A percentile compares a stretch with the other conserved stretches of the same genome.
phyloP scores from a whole-genome alignment of 2,113 vertebrate species.

The Amphiprion percula region DNA sequence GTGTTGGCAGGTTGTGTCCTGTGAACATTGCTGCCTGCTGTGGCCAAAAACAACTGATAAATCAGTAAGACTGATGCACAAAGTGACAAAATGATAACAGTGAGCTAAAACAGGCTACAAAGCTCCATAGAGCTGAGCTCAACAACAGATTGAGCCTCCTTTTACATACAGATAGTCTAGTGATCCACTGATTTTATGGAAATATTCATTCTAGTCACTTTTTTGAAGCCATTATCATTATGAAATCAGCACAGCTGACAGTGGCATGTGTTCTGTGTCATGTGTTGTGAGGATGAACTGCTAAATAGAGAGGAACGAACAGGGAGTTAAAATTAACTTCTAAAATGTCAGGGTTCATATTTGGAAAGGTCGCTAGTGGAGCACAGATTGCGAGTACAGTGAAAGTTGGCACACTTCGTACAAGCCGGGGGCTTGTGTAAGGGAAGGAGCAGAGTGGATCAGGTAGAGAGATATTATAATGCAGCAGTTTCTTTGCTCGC shows the following conservation, averaged over 20 bases:
- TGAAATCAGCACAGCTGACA: slow-evolving; percentile 41
- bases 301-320: slow-evolving; percentile 53
- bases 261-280: slow-evolving; percentile 40
- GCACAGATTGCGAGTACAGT: slow-evolving; percentile 50
- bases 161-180: background rate
- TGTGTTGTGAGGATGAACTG: slow-evolving; percentile 48
- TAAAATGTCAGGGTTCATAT: slow-evolving; percentile 85
- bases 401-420: slow-evolving; percentile 55
- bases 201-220: slow-evolving; percentile 3
- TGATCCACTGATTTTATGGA: slow-evolving; percentile 1
- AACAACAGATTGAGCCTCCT: background rate
- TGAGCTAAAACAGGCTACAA: background rate
- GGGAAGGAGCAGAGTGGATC: slow-evolving; percentile 18
- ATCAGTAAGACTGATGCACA: background rate
- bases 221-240: slow-evolving; percentile 20
- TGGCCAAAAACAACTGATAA: background rate
- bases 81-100: background rate
- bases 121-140: background rate
- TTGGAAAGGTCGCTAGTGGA: slow-evolving; percentile 79
- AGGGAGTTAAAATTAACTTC: slow-evolving; percentile 84
- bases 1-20: too few relatives aligned
- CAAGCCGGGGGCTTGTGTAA: slow-evolving; percentile 26
- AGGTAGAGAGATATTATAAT: slow-evolving; percentile 23
- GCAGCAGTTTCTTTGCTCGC: slow-evolving; percentile 36
- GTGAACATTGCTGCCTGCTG: too few relatives aligned